A percentile compares a stretch with the other conserved stretches of the same genome.
Evolutionary conservation across 2,888 invertebrate genomes (phyloP).

Genomic region (Matsumyia berberina): DNA sequence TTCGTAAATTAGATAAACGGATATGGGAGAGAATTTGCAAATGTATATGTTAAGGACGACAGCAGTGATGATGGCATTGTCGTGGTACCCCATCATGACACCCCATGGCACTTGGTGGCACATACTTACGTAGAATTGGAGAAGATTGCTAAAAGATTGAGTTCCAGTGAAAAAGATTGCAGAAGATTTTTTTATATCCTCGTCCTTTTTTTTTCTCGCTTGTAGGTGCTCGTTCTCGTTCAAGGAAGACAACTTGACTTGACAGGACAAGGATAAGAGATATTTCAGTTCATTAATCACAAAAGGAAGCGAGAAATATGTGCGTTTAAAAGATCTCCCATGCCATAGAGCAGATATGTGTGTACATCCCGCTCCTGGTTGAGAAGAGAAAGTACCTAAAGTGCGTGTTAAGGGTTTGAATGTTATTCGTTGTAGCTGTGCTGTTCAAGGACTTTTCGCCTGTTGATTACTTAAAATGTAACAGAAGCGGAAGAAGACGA

Average conservation of each 20-base stretch:
- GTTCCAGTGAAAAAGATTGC: conserved; percentile 62
- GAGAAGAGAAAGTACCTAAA: conserved; percentile 19
- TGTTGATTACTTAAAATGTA: conserved; percentile 37
- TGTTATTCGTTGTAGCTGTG: conserved; percentile 14
- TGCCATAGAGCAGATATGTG: conserved; percentile 7
- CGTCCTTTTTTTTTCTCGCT: conserved; percentile 12
- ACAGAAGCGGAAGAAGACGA: background rate
- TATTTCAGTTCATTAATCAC: conserved; percentile 75
- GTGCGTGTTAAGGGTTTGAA: conserved; percentile 43
- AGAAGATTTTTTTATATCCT: conserved; percentile 48
- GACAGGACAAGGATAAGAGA: conserved; percentile 63
- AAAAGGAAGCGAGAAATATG: conserved; percentile 37
- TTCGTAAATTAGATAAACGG: conserved; percentile 72
- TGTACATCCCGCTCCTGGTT: background rate
- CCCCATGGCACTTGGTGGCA: conserved; percentile 30
- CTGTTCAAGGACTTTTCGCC: conserved; percentile 43
- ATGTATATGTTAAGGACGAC: conserved; percentile 27
- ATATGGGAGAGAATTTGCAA: conserved; percentile 61
- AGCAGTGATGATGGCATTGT: conserved; percentile 41
- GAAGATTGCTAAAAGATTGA: conserved; percentile 73
- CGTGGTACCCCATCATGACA: conserved; percentile 3
- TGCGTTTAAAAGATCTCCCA: conserved; percentile 47
- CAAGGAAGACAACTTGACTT: conserved; percentile 45
- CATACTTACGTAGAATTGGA: conserved; percentile 54
- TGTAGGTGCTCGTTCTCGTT: background rate